Evolutionary conservation across 2,113 vertebrate genomes (phyloP), one percentile per base, ranked within the genome.

Genomic region (Myotis davidii): DNA sequence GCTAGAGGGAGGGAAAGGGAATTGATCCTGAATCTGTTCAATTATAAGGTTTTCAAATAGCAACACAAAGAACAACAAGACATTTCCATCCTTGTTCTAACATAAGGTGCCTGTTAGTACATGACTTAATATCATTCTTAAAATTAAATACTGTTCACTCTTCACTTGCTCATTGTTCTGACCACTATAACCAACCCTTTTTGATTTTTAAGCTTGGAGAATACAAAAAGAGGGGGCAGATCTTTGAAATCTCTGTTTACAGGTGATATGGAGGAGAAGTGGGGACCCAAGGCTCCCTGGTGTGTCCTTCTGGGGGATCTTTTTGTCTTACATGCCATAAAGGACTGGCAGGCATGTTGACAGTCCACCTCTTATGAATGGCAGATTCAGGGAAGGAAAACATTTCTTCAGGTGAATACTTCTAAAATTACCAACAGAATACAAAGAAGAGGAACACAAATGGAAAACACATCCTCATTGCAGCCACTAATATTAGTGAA

Each of bases 31-130:
- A 91, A 92, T 69, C 56, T 65, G 23, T 89, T 93, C 81, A 84
- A 45, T 94, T 86, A 90, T 39, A 84, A 94, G 85, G 67, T 88
- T 95, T 94, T 93, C 52, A 90, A 87, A 94, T 25, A 91, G 84
- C 72, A 92, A 95, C 79, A 93, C 93, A 91, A 89, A 87, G 85
- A 94, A 74, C 34, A 94, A 94, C 56, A 85, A 93, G 79, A 65
- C 67, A 87, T 85, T 90, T 91, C 91, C 48, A 84, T 73, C 92
- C 72, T 95, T 94, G 61, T 69, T 97, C 97, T 94, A 97, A 96
- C 86, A 89, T 29, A 61, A 95, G 95, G 84, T 65, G 73, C 52
- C 86, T 48, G 20, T 90, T 73, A 92, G 89, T 32, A 72, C 84
- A 94, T 16, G 39, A 85, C 69, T 96, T 87, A 97, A 74, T 84